Percentiles rank a stretch among this genome's conserved stretches.
Conservation (phyloP, 2,113 vertebrate species). For the Camelus dromedarius region DNA sequence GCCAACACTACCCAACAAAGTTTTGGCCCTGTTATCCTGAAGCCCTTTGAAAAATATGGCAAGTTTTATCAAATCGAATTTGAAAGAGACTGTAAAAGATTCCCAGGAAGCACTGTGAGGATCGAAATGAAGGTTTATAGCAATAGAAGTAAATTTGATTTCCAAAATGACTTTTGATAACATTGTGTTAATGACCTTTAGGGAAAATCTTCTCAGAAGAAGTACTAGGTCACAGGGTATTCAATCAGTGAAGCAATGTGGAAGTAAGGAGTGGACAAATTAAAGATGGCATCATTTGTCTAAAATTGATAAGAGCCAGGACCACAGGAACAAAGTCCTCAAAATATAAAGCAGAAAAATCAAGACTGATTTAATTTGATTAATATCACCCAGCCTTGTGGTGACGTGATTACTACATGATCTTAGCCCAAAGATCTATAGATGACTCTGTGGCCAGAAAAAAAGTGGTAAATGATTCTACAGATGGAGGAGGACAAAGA, state of each 20-base stretch:
- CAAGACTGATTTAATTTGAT: not conserved
- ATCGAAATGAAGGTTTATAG: slow-evolving; percentile 52
- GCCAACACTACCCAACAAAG: not conserved
- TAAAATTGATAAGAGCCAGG: not conserved
- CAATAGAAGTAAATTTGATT: slow-evolving; percentile 51
- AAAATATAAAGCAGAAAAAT: slow-evolving; percentile 23
- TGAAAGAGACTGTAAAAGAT: not conserved
- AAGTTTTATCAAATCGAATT: not conserved
- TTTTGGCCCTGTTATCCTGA: not conserved
- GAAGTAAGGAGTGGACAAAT: not conserved
- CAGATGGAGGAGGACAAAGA: not conserved
- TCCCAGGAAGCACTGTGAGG: slow-evolving; percentile 34
- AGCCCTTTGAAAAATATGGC: slow-evolving; percentile 55
- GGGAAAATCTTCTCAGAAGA: not conserved
- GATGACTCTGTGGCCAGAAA: not conserved
- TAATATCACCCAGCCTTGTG: not conserved
- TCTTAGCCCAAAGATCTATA: not conserved
- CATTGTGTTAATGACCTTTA: not conserved
- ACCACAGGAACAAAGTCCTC: not conserved
- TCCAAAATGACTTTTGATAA: slow-evolving; percentile 49
- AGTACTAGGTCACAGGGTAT: not conserved
- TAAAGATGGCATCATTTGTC: not conserved
- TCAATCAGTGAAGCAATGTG: not conserved
- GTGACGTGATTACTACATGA: not conserved
- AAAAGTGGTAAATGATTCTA: not conserved